Conservation (phyloP, 2,888 invertebrate genomes). For the Hirtodrosophila trivittata region DNA sequence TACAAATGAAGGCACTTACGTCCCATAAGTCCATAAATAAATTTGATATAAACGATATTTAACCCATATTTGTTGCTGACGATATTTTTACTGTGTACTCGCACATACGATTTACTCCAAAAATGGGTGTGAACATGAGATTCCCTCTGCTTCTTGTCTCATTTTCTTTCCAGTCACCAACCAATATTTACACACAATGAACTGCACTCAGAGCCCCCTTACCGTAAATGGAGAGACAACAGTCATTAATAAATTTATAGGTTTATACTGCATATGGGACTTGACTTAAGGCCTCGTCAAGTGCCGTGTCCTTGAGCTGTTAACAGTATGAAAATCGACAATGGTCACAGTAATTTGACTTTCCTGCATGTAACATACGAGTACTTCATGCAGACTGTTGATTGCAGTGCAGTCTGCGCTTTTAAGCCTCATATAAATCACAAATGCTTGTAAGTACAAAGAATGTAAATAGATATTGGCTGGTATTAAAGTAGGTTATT, state of each 20-base stretch:
- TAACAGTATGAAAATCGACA: constrained; percentile 34
- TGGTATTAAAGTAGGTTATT: background rate
- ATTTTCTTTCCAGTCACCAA: constrained; percentile 16
- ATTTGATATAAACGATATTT: constrained; percentile 68
- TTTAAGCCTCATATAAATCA: background rate
- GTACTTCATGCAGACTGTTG: constrained; percentile 12
- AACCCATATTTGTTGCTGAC: constrained; percentile 70
- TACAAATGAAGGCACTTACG: constrained; percentile 62
- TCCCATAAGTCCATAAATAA: constrained; percentile 65
- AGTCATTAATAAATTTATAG: constrained; percentile 28
- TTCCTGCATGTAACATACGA: constrained; percentile 10
- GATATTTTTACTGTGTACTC: constrained; percentile 40
- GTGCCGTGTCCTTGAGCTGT: constrained; percentile 62
- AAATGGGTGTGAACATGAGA: constrained; percentile 46
- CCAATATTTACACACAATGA: constrained; percentile 46
- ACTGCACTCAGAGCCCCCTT: constrained; percentile 19
- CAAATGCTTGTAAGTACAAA: no score
- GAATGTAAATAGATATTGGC: no score
- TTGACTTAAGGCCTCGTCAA: constrained; percentile 41
- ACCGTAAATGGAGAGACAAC: constrained; percentile 45
- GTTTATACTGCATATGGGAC: constrained; percentile 15
- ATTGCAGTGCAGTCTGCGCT: constrained; percentile 31
- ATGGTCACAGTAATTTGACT: constrained; percentile 46
- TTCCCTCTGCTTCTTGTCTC: constrained; percentile 20
- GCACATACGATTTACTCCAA: constrained; percentile 29